Evolutionary conservation across 2,113 vertebrate genomes (phyloP).

Genomic region (Phylloscopus trochiloides): DNA sequence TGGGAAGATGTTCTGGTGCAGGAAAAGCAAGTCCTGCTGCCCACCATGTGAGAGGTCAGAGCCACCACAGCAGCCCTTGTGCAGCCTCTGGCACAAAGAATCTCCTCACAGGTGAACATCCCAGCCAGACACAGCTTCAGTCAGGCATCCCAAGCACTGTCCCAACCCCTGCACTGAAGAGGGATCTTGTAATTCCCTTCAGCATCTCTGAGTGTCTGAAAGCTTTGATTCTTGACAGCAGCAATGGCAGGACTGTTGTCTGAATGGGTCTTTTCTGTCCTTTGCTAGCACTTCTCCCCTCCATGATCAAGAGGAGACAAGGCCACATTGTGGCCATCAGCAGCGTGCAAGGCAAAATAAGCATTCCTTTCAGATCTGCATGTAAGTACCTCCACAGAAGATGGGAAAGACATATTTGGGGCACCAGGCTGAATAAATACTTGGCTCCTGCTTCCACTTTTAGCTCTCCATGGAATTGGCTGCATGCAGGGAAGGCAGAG

Average conservation of each 20-base stretch:
- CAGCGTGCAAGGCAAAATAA: constrained; percentile 94
- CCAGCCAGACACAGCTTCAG: not conserved
- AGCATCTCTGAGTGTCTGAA: not conserved
- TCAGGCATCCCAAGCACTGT: not conserved
- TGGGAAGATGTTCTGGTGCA: not conserved
- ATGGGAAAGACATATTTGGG: not conserved
- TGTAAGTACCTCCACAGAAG: constrained; percentile 80
- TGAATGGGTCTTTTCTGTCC: constrained; percentile 35
- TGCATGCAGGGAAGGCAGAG: not conserved
- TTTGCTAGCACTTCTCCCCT: constrained; percentile 83
- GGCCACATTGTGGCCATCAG: constrained; percentile 92
- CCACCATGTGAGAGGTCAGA: not conserved
- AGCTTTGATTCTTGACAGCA: not conserved
- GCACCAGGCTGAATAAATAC: not conserved
- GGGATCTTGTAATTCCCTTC: not conserved
- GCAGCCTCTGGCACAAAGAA: not conserved
- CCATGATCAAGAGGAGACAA: constrained; percentile 83
- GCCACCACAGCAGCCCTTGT: not conserved
- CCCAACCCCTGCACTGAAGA: not conserved
- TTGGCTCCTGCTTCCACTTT: constrained; percentile 5
- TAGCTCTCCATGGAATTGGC: not conserved
- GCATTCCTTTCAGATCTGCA: constrained; percentile 92
- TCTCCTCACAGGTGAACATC: not conserved
- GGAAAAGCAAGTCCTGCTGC: not conserved
- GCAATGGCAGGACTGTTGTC: not conserved